Conservation (phyloP, 2,797 vertebrate genomes). For the Arctocebus calabarensis region DNA sequence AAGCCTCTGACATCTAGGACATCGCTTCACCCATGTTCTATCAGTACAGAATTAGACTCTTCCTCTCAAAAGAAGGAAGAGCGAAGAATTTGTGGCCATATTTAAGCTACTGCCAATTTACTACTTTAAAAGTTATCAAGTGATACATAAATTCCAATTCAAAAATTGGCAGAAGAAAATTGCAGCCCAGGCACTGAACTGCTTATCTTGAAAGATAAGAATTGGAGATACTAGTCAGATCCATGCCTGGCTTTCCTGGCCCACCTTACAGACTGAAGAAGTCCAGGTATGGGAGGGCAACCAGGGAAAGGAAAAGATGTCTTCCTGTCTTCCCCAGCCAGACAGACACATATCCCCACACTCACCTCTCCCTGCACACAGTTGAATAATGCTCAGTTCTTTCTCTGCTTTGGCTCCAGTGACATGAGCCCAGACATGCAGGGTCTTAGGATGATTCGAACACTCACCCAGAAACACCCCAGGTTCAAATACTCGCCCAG, state of each 20-base stretch:
- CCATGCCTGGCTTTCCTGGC: neutral
- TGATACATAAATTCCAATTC: constrained; percentile 1
- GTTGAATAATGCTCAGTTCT: neutral
- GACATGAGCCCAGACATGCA: neutral
- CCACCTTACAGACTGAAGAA: neutral
- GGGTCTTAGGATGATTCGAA: neutral
- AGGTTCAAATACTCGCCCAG: neutral
- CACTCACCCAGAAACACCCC: neutral
- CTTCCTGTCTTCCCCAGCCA: neutral
- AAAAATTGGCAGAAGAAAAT: constrained; percentile 26
- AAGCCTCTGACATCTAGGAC: neutral
- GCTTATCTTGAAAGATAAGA: neutral
- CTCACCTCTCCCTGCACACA: neutral
- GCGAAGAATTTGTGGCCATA: neutral
- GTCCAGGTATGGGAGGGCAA: neutral
- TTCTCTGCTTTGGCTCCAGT: neutral
- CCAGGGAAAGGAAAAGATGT: neutral
- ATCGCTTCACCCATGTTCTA: neutral
- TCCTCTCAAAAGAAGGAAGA: neutral
- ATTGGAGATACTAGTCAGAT: neutral
- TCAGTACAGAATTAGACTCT: neutral
- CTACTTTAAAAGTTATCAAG: neutral
- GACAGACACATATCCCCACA: neutral
- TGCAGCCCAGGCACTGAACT: neutral
- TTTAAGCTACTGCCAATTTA: neutral